Evolutionary conservation across 2,888 invertebrate species (phyloP), one percentile per base, ranked within the genome.

Genomic region (Tetanocera ferruginea): DNA sequence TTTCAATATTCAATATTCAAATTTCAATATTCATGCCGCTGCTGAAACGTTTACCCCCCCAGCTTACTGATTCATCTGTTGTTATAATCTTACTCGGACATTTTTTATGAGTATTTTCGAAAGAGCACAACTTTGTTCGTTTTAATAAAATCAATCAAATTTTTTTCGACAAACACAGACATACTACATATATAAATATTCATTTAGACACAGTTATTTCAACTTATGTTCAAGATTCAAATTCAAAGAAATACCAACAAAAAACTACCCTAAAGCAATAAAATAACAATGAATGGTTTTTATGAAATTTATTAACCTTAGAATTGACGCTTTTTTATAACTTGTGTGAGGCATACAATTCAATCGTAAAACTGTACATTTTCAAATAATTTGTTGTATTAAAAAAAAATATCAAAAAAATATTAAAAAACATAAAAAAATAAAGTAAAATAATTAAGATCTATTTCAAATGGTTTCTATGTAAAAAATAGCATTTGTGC

Each of bases 241-340:
- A 31, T 23, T 31, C 14, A 23, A 23, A 19, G 52, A 70, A 67
- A 67, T 52, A 31, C 49, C 28, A 43, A 62, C 11, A 14, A 66
- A 25, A 55, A 60, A 5, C 66, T 52, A 75, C 31, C 28, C 17
- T 25, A 64, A 72, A 79, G 66, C 67, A 80, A 79, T 74, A 71
- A 71, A 79, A 81, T 79, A 80, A 81, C 81, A 84, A 85, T 84
- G 83, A 79, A 34, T 23, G 25, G 43, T 60, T 60, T 60, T 60
- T 17, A 60, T 60, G 28, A 25, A 28, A 60, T 60, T 60, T 60
- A 4, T 25, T 60, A 5, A 60, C 0, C 25, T 60, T 25, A 60
- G 3, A 17, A 25, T 25, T 11, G 5, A 28, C 6, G 5, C 11
- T 2, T 60, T 60, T 11, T 11, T 5, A 28, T 60, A 19, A 14